Percentiles rank a stretch among this genome's conserved stretches.
These are phyloP conservation scores for Manis crassicaudata DNA, from an alignment of 2,797 vertebrate genomes.

Conservation along the genomic window DNA sequence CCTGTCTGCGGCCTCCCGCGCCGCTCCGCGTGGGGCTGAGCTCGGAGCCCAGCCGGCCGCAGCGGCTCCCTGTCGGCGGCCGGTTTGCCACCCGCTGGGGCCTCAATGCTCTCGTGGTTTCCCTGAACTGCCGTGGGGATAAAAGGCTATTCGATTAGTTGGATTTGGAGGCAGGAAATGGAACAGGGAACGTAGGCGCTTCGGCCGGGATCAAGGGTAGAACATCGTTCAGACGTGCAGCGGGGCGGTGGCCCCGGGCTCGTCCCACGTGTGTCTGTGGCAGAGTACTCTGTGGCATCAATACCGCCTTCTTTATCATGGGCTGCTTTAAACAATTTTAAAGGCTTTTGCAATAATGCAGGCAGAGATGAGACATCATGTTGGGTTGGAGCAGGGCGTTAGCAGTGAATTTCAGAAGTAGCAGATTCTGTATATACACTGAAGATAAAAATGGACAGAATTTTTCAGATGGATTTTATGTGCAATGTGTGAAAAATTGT, in stretches of 20 bases:
- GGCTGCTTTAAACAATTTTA: not conserved
- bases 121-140: conserved; percentile 83
- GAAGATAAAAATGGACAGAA: not conserved
- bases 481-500: not conserved
- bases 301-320: not conserved
- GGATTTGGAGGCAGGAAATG: not conserved
- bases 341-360: not conserved
- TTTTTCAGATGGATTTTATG: not conserved
- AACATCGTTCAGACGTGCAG: not conserved
- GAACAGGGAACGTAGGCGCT: not conserved
- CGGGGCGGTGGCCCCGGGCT: too few relatives aligned
- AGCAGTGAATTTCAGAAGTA: not conserved
- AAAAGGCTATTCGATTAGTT: not conserved
- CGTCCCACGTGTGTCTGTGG: not conserved
- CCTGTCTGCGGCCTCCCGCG: fast-evolving
- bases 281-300: not conserved
- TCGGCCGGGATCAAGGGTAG: not conserved
- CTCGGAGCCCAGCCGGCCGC: conserved; percentile 93
- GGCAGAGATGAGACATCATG: not conserved
- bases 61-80: conserved; percentile 93
- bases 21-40: conserved; percentile 91
- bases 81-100: conserved; percentile 96
- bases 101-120: conserved; percentile 94
- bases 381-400: not conserved
- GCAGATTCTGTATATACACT: not conserved